These are phyloP conservation scores for Aleiodes sp. DNA, from an alignment of 1,140 invertebrate genomes.

Conservation along the genomic window DNA sequence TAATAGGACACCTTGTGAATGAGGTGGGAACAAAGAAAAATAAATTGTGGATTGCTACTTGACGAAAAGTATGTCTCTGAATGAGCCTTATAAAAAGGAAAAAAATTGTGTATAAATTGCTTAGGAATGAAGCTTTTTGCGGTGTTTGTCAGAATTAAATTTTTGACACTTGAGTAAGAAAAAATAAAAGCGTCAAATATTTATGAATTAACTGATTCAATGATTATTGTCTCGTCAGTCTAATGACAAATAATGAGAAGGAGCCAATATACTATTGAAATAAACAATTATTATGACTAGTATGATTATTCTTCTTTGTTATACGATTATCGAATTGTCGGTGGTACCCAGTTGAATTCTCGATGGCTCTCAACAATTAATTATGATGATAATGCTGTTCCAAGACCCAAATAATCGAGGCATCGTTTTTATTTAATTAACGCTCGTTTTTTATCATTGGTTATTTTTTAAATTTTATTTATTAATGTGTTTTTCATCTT, in stretches of 20 bases:
- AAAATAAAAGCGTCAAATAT: too few relatives aligned
- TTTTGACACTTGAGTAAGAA: too few relatives aligned
- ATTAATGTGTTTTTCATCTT: conserved; percentile 27
- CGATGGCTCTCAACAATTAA: neutral
- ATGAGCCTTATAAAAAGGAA: neutral
- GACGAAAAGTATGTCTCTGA: neutral
- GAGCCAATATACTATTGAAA: too few relatives aligned
- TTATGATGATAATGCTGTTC: conserved; percentile 9
- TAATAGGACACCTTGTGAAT: too few relatives aligned
- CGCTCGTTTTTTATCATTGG: neutral
- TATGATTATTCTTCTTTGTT: too few relatives aligned
- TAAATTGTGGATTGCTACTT: neutral
- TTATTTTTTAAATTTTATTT: conserved; percentile 7
- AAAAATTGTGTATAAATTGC: neutral
- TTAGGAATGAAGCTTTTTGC: conserved; percentile 3
- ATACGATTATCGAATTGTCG: too few relatives aligned
- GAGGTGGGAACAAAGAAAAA: neutral
- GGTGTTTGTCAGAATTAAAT: too few relatives aligned
- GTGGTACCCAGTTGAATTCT: neutral
- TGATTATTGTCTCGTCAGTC: too few relatives aligned
- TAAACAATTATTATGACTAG: too few relatives aligned
- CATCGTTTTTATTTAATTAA: conserved; percentile 35
- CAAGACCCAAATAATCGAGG: conserved; percentile 24
- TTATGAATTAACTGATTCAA: too few relatives aligned
- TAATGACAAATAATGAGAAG: too few relatives aligned